phyloP scores from a whole-genome alignment of 2,113 vertebrate genomes.

The Vulpes vulpes region DNA sequence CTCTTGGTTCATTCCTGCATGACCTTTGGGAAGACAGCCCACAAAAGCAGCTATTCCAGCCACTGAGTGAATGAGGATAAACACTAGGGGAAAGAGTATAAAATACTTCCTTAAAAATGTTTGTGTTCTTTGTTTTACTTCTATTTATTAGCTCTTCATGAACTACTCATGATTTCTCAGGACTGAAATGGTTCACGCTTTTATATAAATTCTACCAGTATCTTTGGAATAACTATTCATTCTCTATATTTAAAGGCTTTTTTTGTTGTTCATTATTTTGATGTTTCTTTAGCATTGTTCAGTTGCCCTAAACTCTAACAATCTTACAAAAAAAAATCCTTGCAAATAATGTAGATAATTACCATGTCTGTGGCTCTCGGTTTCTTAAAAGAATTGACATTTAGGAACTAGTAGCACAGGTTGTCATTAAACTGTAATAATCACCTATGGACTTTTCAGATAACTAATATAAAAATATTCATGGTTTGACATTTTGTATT shows the following conservation, averaged over 20 bases:
- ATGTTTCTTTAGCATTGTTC: slow-evolving; percentile 49
- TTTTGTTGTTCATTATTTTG: slow-evolving; percentile 16
- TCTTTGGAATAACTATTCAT: slow-evolving; percentile 1
- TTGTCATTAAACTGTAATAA: slow-evolving; percentile 58
- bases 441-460: slow-evolving; percentile 42
- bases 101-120: neutral
- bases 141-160: neutral
- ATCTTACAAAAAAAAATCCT: neutral
- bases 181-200: neutral
- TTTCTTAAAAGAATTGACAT: slow-evolving; percentile 60
- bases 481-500: neutral
- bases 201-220: neutral
- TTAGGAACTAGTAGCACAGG: slow-evolving; percentile 59
- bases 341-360: slow-evolving; percentile 59
- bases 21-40: neutral
- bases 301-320: neutral
- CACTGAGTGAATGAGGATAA: neutral
- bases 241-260: neutral
- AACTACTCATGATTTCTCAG: neutral
- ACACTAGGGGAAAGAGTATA: neutral
- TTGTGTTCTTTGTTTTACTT: neutral
- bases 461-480: slow-evolving; percentile 53
- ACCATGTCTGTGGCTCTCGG: neutral
- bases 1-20: neutral
- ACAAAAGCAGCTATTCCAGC: neutral